These are phyloP conservation scores for Callospermophilus lateralis DNA, from an alignment of 2,113 vertebrate genomes.

Conservation along the genomic window DNA sequence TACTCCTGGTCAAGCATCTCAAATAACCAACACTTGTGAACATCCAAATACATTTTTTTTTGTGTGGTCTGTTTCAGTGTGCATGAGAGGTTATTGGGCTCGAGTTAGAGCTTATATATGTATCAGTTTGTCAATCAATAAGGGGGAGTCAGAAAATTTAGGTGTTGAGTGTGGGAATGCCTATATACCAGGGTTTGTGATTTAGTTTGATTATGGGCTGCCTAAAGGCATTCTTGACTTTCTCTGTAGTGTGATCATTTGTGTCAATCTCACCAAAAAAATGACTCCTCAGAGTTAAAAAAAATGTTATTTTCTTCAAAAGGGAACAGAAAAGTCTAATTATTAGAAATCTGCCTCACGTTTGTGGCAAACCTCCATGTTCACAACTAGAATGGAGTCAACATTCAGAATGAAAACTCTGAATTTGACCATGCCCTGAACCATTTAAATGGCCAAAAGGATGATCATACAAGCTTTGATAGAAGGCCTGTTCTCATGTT, in stretches of 20 bases:
- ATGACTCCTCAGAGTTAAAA: neutral
- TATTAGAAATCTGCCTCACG: neutral
- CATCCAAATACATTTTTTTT: neutral
- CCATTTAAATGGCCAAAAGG: neutral
- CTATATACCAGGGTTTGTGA: neutral
- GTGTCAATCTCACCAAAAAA: neutral
- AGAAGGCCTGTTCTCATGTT: neutral
- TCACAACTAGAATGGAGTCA: neutral
- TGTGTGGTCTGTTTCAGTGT: neutral
- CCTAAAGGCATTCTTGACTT: neutral
- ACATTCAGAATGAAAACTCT: neutral
- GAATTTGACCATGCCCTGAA: neutral
- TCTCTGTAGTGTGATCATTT: neutral
- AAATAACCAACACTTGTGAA: neutral
- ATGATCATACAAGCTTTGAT: fast-evolving
- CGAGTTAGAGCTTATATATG: neutral
- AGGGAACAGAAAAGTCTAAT: neutral
- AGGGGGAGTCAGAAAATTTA: neutral
- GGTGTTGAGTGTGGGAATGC: neutral
- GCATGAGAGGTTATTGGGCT: neutral
- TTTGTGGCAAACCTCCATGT: neutral
- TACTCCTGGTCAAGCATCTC: neutral
- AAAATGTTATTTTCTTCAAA: neutral
- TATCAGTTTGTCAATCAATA: neutral
- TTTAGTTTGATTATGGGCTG: neutral